A percentile compares a stretch with the other conserved stretches of the same genome.
phyloP scores from a whole-genome alignment of 2,888 invertebrate genomes.

The Bhutanitis thaidina region DNA sequence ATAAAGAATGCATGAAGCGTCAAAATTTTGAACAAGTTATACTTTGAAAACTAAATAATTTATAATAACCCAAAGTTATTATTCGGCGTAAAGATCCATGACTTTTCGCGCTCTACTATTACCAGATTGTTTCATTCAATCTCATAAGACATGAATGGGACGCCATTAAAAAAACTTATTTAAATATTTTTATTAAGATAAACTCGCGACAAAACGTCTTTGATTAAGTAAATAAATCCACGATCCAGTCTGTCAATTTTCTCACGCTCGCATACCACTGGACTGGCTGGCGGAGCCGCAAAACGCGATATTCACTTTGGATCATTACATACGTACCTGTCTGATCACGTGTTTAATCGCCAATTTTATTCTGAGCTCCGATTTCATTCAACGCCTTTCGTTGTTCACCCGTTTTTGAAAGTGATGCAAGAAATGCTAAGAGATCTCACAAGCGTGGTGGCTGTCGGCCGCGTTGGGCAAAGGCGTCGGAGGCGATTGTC shows the following conservation, averaged over 20 bases:
- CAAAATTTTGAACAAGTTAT: too few relatives aligned
- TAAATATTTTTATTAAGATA: slow-evolving; percentile 12
- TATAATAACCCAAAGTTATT: too few relatives aligned
- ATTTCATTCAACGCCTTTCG: slow-evolving; percentile 28
- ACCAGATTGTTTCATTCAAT: slow-evolving; percentile 1
- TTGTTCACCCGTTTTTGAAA: slow-evolving; percentile 15
- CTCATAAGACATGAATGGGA: slow-evolving; percentile 1
- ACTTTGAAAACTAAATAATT: too few relatives aligned
- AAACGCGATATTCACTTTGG: slow-evolving; percentile 52
- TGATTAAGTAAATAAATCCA: slow-evolving; percentile 17
- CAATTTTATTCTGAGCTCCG: slow-evolving; percentile 42
- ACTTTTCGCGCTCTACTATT: not conserved
- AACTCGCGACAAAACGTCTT: slow-evolving; percentile 1
- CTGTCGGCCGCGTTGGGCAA: slow-evolving; percentile 37
- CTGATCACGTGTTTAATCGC: slow-evolving; percentile 40
- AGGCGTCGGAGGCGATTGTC: slow-evolving; percentile 35
- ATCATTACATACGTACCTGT: slow-evolving; percentile 52
- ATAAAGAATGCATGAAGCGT: too few relatives aligned
- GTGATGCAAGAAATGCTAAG: slow-evolving; percentile 21
- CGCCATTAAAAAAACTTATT: slow-evolving; percentile 5
- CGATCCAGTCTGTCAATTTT: slow-evolving; percentile 29
- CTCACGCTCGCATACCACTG: slow-evolving; percentile 32
- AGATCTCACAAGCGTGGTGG: slow-evolving; percentile 31
- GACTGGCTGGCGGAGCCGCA: slow-evolving; percentile 37
- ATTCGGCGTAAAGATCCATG: too few relatives aligned